Evolutionary conservation across 2,113 vertebrate genomes (phyloP), one percentile per base, ranked within the genome.

Genomic region (Tamias sibiricus): DNA sequence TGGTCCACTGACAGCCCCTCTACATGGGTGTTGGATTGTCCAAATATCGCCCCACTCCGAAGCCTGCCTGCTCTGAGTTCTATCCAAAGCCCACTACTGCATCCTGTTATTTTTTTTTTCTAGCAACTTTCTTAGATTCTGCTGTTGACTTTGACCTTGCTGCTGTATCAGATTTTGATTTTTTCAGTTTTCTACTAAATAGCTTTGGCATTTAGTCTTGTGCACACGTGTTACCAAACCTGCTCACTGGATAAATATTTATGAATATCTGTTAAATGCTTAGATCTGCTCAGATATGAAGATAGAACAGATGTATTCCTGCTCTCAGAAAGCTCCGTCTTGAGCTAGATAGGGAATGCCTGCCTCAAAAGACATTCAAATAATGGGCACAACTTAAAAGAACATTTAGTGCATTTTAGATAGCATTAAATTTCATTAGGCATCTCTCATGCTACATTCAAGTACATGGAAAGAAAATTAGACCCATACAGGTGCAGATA

Each of bases 401-500:
- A 71, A 71, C 30, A 81, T 42, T 49, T 94, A 85, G 68, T 84
- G 10, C n/a, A 20, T 68, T 95, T 97, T 76, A 87, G 74, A 72
- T 77, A 44, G 72, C 24, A 81, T 66, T 94, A 79, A 79, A 88
- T 82, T 92, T 85, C 54, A 77, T 44, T 71, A 83, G 83, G 88
- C 85, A 49, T 80, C 37, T 87, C 22, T 87, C 59, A 88, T 30
- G 59, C 44, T 83, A 52, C 72, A 95, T 76, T 76, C 32, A 77
- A 93, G 76, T 62, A n/a, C 40, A 90, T 69, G 52, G 9, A 77
- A 49, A 84, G 49, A 84, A 93, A 97, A 90, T 92, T 62, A 85
- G 30, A 90, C 74, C 49, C 66, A 72, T 32, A n/a, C 16, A 84
- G 54, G 4, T 57, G 10, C n/a, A 59, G 54, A 62, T 74, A 54